phyloP scores from a whole-genome alignment of 2,113 vertebrate species.

The Microtus richardsoni region DNA sequence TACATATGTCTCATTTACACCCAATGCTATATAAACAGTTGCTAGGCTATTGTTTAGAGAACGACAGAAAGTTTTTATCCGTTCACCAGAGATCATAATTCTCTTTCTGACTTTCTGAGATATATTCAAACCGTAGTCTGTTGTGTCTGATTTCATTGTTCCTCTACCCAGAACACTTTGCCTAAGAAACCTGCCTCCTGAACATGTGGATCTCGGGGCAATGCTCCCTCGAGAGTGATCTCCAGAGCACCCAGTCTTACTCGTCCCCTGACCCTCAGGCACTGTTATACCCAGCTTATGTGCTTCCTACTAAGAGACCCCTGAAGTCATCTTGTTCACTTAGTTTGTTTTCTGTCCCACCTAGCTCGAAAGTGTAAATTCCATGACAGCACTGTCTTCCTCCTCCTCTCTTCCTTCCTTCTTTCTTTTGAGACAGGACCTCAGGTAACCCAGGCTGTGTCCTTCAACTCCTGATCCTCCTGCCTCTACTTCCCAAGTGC shows the following conservation, averaged over 20 bases:
- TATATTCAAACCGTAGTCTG: background rate
- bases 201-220: background rate
- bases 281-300: background rate
- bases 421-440: background rate
- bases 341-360: background rate
- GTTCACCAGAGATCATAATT: background rate
- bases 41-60: background rate
- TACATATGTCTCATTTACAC: background rate
- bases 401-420: background rate
- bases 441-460: background rate
- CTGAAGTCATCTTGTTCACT: background rate
- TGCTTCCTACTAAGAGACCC: background rate
- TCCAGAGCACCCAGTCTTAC: background rate
- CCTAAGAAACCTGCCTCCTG: background rate
- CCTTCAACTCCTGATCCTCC: too few species aligned
- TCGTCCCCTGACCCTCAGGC: too few species aligned
- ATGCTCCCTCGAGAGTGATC: background rate
- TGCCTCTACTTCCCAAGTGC: too few species aligned
- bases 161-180: background rate
- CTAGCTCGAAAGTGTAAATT: constrained; percentile 9
- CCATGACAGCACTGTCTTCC: background rate
- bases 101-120: background rate
- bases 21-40: background rate
- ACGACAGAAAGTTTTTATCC: background rate
- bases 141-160: background rate